phyloP scores from a whole-genome alignment of 1,140 invertebrate genomes.

The Lepeophtheirus salmonis region DNA sequence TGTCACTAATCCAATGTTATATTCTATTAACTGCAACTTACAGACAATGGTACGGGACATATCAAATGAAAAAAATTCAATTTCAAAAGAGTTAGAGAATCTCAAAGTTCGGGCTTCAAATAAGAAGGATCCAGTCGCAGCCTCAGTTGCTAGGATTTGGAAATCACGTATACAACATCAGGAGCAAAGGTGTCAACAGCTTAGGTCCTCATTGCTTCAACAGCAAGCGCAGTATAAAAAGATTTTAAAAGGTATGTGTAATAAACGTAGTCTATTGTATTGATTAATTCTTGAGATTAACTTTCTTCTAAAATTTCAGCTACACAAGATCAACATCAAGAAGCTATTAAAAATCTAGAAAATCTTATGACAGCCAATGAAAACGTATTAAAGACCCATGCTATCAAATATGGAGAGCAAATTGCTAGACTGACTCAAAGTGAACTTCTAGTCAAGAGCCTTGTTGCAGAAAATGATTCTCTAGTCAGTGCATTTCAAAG shows the following conservation, averaged over 20 bases:
- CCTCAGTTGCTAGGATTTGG: not conserved
- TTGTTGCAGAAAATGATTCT: conserved; percentile 5
- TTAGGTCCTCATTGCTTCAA: not conserved
- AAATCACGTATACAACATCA: not conserved
- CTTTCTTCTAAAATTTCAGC: not conserved
- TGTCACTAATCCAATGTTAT: too few species aligned
- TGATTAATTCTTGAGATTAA: not conserved
- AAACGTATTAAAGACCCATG: not conserved
- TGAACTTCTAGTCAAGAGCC: conserved; percentile 6
- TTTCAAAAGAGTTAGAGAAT: not conserved
- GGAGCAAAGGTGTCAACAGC: not conserved
- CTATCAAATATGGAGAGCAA: conserved; percentile 3
- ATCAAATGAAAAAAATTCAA: not conserved
- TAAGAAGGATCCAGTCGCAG: not conserved
- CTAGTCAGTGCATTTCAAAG: conserved; percentile 5
- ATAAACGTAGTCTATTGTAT: not conserved
- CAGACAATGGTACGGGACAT: not conserved
- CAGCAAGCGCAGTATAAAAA: not conserved
- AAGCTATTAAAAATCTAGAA: conserved; percentile 3
- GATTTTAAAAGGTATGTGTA: not conserved
- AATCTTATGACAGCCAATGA: conserved; percentile 1
- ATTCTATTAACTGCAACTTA: not conserved
- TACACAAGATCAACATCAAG: conserved; percentile 1
- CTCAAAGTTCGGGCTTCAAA: not conserved
- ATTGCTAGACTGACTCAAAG: not conserved